Conservation (phyloP, 2,113 vertebrate species). For the Morone chrysops region DNA sequence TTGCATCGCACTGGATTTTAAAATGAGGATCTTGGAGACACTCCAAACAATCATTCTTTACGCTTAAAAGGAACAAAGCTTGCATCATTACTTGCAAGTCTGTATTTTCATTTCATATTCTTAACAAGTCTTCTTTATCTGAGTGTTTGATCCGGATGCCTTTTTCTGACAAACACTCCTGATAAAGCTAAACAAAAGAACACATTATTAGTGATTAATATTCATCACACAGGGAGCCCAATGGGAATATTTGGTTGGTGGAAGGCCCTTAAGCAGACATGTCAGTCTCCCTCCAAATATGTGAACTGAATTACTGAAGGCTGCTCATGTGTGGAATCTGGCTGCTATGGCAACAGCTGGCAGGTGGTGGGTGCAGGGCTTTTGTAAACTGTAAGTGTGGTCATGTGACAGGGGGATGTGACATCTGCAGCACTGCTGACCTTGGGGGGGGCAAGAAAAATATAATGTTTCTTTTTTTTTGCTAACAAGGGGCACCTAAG, state of each 20-base stretch:
- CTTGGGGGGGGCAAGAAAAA: conserved; percentile 7
- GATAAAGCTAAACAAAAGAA: conserved; percentile 15
- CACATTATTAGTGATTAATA: conserved; percentile 12
- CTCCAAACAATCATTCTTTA: background rate
- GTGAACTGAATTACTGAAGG: conserved; percentile 48
- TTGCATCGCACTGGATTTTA: background rate
- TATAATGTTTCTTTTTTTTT: conserved; percentile 2
- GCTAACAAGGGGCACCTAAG: background rate
- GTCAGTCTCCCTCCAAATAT: conserved; percentile 31
- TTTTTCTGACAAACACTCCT: background rate
- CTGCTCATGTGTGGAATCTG: conserved; percentile 67
- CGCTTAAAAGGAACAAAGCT: background rate
- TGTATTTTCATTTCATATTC: conserved; percentile 20
- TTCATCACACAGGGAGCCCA: conserved; percentile 6
- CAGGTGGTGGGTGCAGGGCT: conserved; percentile 59
- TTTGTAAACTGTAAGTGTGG: conserved; percentile 66
- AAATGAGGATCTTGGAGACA: background rate
- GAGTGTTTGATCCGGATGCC: conserved; percentile 12
- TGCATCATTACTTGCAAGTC: background rate
- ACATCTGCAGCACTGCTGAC: conserved; percentile 47
- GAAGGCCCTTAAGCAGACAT: conserved; percentile 24
- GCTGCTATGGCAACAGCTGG: conserved; percentile 81
- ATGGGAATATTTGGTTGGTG: conserved; percentile 27
- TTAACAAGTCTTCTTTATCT: background rate
- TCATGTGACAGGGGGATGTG: conserved; percentile 60